A percentile compares a stretch with the other conserved stretches of the same genome.
phyloP scores from a whole-genome alignment of 2,113 vertebrate genomes.

The Butorides virescens region DNA sequence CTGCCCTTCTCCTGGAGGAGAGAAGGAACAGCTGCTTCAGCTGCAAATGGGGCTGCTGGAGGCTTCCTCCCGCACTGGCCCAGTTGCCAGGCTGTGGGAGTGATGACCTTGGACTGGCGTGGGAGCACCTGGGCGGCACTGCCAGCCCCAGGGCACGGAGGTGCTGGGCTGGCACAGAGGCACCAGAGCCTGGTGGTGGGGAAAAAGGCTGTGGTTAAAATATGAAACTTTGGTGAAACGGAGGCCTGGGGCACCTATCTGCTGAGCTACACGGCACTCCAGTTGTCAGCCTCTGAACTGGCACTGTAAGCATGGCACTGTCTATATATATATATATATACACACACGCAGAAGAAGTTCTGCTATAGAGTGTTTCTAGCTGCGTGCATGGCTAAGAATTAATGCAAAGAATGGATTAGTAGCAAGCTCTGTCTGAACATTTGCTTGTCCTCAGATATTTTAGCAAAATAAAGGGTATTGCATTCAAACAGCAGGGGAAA shows the following conservation, averaged over 20 bases:
- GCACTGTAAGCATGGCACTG: background rate
- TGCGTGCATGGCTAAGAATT: background rate
- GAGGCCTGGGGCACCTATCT: background rate
- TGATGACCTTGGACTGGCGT: background rate
- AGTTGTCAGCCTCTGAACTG: background rate
- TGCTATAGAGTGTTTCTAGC: background rate
- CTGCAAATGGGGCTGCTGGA: background rate
- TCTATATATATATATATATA: no score
- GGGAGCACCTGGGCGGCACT: background rate
- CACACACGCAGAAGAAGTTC: background rate
- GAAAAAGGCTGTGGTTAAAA: background rate
- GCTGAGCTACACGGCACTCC: background rate
- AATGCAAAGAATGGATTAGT: background rate
- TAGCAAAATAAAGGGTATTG: background rate
- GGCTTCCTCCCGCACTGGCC: background rate
- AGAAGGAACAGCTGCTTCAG: background rate
- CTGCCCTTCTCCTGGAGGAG: background rate
- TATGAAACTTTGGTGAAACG: background rate
- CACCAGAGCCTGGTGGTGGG: background rate
- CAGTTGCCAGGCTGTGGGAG: rapidly evolving
- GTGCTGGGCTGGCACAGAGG: no score
- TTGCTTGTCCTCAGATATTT: background rate
- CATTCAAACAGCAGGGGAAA: background rate
- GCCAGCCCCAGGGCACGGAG: background rate
- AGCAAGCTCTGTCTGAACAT: background rate